Percentiles rank a stretch among this genome's conserved stretches.
phyloP scores from a whole-genome alignment of 2,797 vertebrate genomes.

The Smutsia temminckii region DNA sequence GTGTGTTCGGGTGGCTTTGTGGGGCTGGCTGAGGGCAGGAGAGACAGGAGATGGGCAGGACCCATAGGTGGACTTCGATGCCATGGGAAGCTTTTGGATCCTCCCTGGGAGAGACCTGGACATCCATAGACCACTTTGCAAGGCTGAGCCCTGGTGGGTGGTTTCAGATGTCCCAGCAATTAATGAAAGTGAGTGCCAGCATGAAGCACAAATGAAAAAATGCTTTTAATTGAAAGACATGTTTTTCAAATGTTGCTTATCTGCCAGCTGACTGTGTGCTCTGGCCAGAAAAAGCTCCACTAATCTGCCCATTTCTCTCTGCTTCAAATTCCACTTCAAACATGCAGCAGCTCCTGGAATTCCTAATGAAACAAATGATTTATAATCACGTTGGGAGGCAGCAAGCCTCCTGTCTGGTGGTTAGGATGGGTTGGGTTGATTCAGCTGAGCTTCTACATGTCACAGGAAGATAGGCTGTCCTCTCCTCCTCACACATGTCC shows the following conservation, averaged over 20 bases:
- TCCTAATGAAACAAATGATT: constrained; percentile 58
- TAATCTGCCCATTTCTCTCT: constrained; percentile 69
- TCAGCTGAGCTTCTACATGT: neutral
- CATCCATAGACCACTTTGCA: neutral
- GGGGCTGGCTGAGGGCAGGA: rapidly evolving
- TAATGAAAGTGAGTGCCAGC: neutral
- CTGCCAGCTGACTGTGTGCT: neutral
- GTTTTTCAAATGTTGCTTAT: neutral
- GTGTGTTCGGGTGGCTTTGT: neutral
- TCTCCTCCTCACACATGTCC: neutral
- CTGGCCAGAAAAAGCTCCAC: constrained; percentile 55
- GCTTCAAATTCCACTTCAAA: constrained; percentile 68
- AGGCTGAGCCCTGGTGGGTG: neutral
- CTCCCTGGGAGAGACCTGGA: neutral
- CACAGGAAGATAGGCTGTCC: neutral
- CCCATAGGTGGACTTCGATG: rapidly evolving
- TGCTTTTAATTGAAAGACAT: neutral
- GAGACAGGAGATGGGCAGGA: neutral
- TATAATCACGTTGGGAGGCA: constrained; percentile 48
- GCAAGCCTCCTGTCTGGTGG: neutral
- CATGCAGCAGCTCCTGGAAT: constrained; percentile 47
- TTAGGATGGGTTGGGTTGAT: neutral
- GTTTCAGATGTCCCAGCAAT: neutral
- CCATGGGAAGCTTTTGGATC: neutral
- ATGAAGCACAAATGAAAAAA: neutral